Percentiles rank a stretch among this genome's conserved stretches.
Evolutionary conservation across 2,888 invertebrate genomes (phyloP).

Genomic region (Biston stratarius): DNA sequence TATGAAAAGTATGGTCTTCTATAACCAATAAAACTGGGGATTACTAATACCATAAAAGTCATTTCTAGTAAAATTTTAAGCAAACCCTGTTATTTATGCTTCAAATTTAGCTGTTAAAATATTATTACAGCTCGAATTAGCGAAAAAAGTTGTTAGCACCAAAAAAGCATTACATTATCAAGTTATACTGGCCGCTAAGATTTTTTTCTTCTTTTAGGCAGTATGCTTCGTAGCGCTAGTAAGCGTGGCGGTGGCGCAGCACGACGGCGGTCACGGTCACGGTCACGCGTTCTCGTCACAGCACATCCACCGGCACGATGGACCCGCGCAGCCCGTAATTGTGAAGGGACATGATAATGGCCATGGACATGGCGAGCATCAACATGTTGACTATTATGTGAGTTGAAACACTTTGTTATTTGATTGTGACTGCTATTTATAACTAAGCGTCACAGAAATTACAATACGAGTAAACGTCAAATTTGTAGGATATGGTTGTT

Average conservation of each 20-base stretch:
- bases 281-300: slow-evolving; percentile 56
- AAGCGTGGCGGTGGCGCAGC: slow-evolving; percentile 57
- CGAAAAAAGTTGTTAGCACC: too few relatives aligned
- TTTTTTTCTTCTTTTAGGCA: slow-evolving; percentile 45
- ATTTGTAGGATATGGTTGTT: too few relatives aligned
- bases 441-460: too few relatives aligned
- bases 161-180: background rate
- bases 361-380: slow-evolving; percentile 37
- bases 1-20: too few relatives aligned
- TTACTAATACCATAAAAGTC: too few relatives aligned
- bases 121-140: too few relatives aligned
- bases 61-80: too few relatives aligned
- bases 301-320: slow-evolving; percentile 54
- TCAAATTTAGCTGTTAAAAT: too few relatives aligned
- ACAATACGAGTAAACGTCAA: too few relatives aligned
- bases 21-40: too few relatives aligned
- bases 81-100: too few relatives aligned
- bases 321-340: slow-evolving; percentile 50
- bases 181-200: background rate
- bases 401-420: slow-evolving; percentile 13
- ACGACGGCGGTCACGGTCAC: slow-evolving; percentile 61
- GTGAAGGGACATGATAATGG: slow-evolving; percentile 68
- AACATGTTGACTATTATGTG: slow-evolving; percentile 52
- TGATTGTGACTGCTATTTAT: too few relatives aligned
- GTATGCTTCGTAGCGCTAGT: slow-evolving; percentile 59